Conservation (phyloP, 23 tunicate genomes). For the Trididemnum nubilum region DNA sequence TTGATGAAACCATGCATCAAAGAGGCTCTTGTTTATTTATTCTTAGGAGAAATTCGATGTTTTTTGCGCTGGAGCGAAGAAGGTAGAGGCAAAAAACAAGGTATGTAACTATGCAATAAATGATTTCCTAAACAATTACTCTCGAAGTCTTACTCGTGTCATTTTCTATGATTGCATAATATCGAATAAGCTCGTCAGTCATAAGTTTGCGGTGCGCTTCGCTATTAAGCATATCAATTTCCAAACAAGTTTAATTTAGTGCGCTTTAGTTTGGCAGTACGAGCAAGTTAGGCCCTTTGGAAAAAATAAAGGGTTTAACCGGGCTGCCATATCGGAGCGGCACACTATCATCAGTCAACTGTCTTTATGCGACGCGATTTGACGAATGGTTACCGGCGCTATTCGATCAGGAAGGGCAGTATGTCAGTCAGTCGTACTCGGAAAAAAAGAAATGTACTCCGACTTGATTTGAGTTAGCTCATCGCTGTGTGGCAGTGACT, state of each 20-base stretch:
- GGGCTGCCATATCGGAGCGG: constrained; percentile 75
- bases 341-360: constrained; percentile 28
- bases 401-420: constrained; percentile 5
- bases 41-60: no score
- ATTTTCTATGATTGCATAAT: background rate
- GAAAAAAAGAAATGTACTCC: no score
- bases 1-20: no score
- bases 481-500: constrained; percentile 82
- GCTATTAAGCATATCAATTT: no score
- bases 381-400: background rate
- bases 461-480: background rate
- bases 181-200: background rate
- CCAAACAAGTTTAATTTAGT: background rate
- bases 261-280: constrained; percentile 75
- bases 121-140: no score
- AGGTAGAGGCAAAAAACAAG: no score
- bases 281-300: constrained; percentile 98
- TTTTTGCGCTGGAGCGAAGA: no score
- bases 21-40: no score
- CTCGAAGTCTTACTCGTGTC: no score
- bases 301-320: constrained; percentile 78
- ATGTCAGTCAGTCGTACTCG: no score
- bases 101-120: no score
- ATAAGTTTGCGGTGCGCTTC: background rate
- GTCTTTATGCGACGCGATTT: background rate